Percentiles rank a stretch among this genome's conserved stretches.
Evolutionary conservation across 2,113 vertebrate species (phyloP).

Genomic region (Calonectris borealis): DNA sequence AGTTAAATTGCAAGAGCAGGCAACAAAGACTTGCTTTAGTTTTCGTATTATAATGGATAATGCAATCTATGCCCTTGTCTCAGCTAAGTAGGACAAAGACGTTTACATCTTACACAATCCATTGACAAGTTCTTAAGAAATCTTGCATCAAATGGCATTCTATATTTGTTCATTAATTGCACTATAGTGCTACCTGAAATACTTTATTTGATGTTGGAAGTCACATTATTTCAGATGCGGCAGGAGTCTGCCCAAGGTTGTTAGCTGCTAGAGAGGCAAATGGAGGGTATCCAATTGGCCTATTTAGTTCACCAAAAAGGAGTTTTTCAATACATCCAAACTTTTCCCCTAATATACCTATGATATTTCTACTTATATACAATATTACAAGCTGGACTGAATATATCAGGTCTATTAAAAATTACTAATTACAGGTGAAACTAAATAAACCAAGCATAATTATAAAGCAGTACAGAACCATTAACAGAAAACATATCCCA

Average conservation of each 20-base stretch:
- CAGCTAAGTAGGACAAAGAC: background rate
- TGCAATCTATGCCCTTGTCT: constrained; percentile 17
- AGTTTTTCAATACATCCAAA: background rate
- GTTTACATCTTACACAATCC: background rate
- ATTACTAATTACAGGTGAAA: background rate
- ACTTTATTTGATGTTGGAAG: background rate
- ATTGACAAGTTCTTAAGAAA: background rate
- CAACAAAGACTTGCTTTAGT: background rate
- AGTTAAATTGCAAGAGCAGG: background rate
- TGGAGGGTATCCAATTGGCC: background rate
- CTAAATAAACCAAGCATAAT: background rate
- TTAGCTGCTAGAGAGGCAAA: background rate
- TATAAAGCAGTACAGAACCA: background rate
- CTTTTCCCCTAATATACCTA: background rate
- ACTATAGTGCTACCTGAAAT: background rate
- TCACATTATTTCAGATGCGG: background rate
- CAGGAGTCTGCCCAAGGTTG: background rate
- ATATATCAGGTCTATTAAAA: background rate
- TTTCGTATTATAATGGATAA: background rate
- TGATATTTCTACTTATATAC: background rate
- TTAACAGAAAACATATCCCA: background rate
- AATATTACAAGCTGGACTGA: background rate
- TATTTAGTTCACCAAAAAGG: background rate
- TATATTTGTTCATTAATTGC: background rate
- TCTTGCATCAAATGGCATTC: background rate